Evolutionary conservation across 2,888 invertebrate genomes (phyloP).

Genomic region (Hipparchia semele): DNA sequence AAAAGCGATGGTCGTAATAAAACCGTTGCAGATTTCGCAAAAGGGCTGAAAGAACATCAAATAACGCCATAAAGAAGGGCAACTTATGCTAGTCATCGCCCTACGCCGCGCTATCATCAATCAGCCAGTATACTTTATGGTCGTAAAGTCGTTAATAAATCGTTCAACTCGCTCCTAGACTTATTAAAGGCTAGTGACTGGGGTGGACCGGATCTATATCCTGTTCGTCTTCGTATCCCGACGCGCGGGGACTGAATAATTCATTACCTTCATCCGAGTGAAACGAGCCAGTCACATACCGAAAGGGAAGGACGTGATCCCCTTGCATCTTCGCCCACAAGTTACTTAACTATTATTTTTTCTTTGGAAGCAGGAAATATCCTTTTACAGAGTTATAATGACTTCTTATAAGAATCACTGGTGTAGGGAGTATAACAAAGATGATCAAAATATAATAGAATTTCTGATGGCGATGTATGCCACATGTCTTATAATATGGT

Average conservation of each 20-base stretch:
- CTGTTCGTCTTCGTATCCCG: slow-evolving; percentile 61
- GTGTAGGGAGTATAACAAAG: too few species aligned
- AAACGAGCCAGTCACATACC: slow-evolving; percentile 20
- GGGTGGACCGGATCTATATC: slow-evolving; percentile 75
- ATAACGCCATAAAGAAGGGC: background rate
- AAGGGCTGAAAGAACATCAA: background rate
- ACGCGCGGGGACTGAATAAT: slow-evolving; percentile 62
- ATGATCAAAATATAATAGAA: too few species aligned
- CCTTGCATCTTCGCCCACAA: slow-evolving; percentile 29
- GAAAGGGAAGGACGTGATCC: slow-evolving; percentile 25
- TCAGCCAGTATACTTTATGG: slow-evolving; percentile 28
- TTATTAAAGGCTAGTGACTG: slow-evolving; percentile 15
- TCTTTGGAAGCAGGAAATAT: background rate
- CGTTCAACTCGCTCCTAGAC: slow-evolving; percentile 33
- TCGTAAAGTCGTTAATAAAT: slow-evolving; percentile 38
- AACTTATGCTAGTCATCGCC: too few species aligned
- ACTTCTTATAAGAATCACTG: too few species aligned
- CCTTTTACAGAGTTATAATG: background rate
- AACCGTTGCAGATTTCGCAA: background rate
- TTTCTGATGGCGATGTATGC: too few species aligned
- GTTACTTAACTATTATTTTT: background rate
- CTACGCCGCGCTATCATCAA: slow-evolving; percentile 26
- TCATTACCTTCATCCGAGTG: slow-evolving; percentile 48
- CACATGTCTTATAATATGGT: too few species aligned
- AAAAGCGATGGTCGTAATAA: too few species aligned